Evolutionary conservation across 2,888 invertebrate species (phyloP), one percentile per base, ranked within the genome.

Genomic region (Phortica magna): DNA sequence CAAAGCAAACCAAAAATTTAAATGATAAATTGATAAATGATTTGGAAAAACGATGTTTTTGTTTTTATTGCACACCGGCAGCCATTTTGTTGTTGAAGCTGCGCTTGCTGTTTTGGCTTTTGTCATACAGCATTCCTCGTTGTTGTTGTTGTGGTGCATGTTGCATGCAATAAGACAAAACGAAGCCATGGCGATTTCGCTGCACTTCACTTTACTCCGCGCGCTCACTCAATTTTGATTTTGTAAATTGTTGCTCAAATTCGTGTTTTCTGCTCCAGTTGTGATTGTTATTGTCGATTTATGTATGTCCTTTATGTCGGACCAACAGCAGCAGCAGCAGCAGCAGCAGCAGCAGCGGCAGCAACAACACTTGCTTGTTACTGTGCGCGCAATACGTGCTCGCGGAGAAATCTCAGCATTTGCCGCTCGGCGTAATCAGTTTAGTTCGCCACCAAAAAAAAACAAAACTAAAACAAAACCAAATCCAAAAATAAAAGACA

Each of bases 181-280:
- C 43, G 41, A 59, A 64, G 31, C 22, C 22, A 48, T 14, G 14
- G 9, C 48, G 48, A 12, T 48, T 48, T 48, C 10, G 7, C 48
- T 48, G 3, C 48, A 48, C 10, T 48, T 14, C 31, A 64, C 39
- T 64, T 39, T 10, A 64, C 64, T 31, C 12, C 39, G 31, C 39
- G 9, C 64, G 17, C 68, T 68, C 48, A 43, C 14, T 68, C 43
- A 43, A 31, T 22, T 48, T 48, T 68, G 68, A 68, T 68, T 42
- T 42, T 41, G 68, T 19, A 43, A 68, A 68, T 68, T 68, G 19
- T 68, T 68, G 42, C 41, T 67, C 48, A 68, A 68, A 68, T 42
- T 68, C 68, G 68, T 68, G 68, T 68, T 68, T 68, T 43, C 68
- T 68, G 68, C 68, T 68, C 68, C 68, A 68, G 68, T 68, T 68